These are phyloP conservation scores for Cepaea hortensis DNA, from an alignment of 2,888 invertebrate genomes.

Conservation along the genomic window DNA sequence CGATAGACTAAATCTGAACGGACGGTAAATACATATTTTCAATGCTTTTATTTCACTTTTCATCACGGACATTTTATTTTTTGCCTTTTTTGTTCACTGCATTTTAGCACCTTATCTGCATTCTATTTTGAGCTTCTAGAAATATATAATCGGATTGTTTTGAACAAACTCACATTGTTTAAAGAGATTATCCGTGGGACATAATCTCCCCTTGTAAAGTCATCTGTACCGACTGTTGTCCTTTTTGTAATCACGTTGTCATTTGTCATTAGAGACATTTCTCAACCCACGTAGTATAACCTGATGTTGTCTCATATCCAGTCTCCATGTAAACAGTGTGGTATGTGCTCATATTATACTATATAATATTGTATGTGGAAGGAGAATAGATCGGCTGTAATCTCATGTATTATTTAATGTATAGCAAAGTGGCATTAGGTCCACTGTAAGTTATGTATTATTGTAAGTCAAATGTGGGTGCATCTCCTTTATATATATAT, in stretches of 20 bases:
- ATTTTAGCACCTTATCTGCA: constrained; percentile 7
- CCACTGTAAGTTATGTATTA: no score
- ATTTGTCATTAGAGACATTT: background rate
- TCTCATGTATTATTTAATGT: background rate
- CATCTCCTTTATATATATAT: no score
- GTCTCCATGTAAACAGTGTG: background rate
- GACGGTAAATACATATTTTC: constrained; percentile 75
- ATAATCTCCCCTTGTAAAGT: background rate
- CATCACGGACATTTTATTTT: background rate
- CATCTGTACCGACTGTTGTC: background rate
- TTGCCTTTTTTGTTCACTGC: constrained; percentile 15
- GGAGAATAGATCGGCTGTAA: background rate
- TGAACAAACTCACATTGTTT: background rate
- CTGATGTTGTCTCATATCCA: constrained; percentile 13
- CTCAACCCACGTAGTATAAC: background rate
- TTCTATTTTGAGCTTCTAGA: constrained; percentile 14
- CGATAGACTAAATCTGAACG: constrained; percentile 89
- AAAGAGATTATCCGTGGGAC: background rate
- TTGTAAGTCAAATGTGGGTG: no score
- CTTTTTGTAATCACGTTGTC: background rate
- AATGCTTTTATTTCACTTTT: background rate
- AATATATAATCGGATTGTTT: background rate
- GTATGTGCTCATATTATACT: background rate
- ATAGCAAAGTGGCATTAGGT: no score
- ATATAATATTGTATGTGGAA: background rate